Evolutionary conservation across 2,888 invertebrate genomes (phyloP).

Genomic region (Stenurella melanura): DNA sequence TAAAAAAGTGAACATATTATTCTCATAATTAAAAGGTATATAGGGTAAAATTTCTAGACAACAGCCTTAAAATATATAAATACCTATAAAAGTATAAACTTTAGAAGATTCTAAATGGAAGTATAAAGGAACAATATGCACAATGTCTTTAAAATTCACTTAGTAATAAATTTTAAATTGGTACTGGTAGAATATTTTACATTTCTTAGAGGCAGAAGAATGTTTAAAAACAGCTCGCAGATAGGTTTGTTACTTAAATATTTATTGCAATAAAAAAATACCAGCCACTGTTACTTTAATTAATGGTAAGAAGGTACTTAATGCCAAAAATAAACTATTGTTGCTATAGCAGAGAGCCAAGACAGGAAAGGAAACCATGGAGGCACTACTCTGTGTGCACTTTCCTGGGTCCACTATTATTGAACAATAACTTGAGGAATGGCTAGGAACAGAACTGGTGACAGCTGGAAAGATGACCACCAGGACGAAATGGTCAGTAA

Average conservation of each 20-base stretch:
- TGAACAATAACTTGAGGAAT: too few relatives aligned
- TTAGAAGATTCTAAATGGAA: neutral
- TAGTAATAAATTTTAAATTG: neutral
- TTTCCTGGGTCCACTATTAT: too few relatives aligned
- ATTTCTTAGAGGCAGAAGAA: neutral
- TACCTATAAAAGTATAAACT: neutral
- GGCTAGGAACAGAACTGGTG: too few relatives aligned
- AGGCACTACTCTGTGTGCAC: too few relatives aligned
- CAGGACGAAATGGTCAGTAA: too few relatives aligned
- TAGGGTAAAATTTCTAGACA: neutral
- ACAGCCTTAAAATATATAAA: neutral
- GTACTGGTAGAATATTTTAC: neutral
- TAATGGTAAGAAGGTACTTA: too few relatives aligned
- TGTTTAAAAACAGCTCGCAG: constrained; percentile 2
- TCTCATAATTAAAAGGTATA: neutral
- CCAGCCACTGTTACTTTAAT: too few relatives aligned
- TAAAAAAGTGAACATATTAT: neutral
- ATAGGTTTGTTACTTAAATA: neutral
- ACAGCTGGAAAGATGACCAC: too few relatives aligned
- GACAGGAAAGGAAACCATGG: too few relatives aligned
- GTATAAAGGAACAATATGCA: neutral
- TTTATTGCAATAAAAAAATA: neutral
- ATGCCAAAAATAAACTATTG: too few relatives aligned
- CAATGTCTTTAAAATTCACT: neutral
- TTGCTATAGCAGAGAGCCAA: too few relatives aligned